Evolutionary conservation across 1,140 invertebrate genomes (phyloP), one percentile per base, ranked within the genome.

Genomic region (Euglossa dilemma): DNA sequence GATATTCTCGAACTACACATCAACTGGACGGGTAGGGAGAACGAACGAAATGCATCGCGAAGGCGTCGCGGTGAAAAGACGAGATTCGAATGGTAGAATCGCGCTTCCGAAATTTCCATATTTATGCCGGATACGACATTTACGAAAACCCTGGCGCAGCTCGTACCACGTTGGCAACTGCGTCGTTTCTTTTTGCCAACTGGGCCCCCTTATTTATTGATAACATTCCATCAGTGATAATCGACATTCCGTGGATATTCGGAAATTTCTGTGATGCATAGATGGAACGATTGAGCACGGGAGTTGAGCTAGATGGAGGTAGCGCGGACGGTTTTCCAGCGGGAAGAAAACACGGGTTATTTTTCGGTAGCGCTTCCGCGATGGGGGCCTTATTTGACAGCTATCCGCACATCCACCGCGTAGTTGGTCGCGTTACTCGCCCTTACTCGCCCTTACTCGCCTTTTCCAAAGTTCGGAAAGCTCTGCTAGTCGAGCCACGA

Each of bases 81-180:
- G 25, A 63, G 45, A 76, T 4, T 16, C 56, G n/a, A 64, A 43
- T 23, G 9, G 56, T 28, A 36, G 43, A 50, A 43, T 6, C 54
- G 8, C n/a, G 45, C 43, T 70, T 70, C 25, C 8, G 23, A 57
- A 80, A 80, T 80, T 61, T 72, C 56, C 77, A 72, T 72, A 63
- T 47, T 61, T 71, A 70, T 52, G 43, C n/a, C 23, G 63, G 20
- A 28, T 71, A 23, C 73, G 18, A 1, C n/a, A 59, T 28, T 43
- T 63, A 50, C 47, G 25, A 11, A 63, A 63, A 75, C 25, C 45
- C 12, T 63, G n/a, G 43, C 8, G 12, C 59, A 9, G 25, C n/a
- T 63, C 36, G 23, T 11, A 18, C 57, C 6, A 61, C 20, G 45
- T 45, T 25, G 59, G 9, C 59, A 50, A 63, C 43, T 0, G 28